Percentiles rank a stretch among this genome's conserved stretches.
Evolutionary conservation across 2,797 vertebrate species (phyloP).

Genomic region (Oreochromis mossambicus): DNA sequence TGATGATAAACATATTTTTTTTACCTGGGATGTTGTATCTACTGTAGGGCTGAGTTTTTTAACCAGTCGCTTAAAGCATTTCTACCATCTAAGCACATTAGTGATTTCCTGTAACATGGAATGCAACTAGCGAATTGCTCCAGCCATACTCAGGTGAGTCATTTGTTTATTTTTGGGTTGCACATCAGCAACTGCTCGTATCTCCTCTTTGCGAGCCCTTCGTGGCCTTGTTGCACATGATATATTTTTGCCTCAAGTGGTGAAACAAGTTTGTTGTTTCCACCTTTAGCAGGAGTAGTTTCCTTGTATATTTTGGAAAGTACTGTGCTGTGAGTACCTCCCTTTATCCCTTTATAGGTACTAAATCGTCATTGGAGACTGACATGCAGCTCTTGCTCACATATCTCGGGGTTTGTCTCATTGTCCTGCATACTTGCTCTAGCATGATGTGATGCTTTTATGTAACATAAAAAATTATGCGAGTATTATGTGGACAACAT

Average conservation of each 20-base stretch:
- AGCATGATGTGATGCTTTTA: neutral
- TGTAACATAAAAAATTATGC: neutral
- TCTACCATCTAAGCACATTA: neutral
- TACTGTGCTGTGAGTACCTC: neutral
- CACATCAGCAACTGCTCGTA: neutral
- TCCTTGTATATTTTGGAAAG: neutral
- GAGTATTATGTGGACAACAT: neutral
- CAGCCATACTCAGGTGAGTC: neutral
- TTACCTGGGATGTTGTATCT: neutral
- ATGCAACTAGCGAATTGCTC: neutral
- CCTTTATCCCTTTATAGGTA: neutral
- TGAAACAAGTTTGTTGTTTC: neutral
- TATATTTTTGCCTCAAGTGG: neutral
- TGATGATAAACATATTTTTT: neutral
- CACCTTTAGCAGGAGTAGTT: neutral
- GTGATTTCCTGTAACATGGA: neutral
- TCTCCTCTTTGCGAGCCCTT: neutral
- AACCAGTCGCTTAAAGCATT: neutral
- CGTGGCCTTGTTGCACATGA: neutral
- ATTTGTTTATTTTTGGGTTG: neutral
- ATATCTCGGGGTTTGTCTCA: neutral
- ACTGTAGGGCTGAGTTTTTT: neutral
- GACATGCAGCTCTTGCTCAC: neutral
- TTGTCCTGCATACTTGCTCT: neutral
- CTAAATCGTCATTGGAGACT: neutral